phyloP scores from a whole-genome alignment of 2,113 vertebrate genomes.

The Bothrops jararaca region DNA sequence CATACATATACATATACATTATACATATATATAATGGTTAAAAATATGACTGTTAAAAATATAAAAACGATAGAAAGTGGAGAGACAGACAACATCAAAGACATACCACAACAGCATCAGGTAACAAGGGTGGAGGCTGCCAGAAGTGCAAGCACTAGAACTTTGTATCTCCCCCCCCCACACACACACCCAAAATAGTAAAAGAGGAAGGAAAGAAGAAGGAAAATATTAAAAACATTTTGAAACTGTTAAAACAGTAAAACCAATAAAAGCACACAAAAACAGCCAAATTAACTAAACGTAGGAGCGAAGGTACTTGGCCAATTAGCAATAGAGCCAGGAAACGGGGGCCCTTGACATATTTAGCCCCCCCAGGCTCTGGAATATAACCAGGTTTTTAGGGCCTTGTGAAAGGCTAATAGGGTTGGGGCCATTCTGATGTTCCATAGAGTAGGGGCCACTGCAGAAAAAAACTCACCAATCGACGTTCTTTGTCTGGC shows the following conservation, averaged over 20 bases:
- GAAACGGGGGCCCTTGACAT: background rate
- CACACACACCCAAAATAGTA: background rate
- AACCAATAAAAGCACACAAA: background rate
- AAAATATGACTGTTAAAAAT: background rate
- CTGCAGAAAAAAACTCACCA: background rate
- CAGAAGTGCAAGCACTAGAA: background rate
- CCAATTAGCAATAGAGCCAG: background rate
- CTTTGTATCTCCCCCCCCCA: background rate
- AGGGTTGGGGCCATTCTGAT: background rate
- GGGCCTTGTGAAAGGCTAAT: background rate
- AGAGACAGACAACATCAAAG: background rate
- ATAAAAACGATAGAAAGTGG: background rate
- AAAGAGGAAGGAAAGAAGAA: background rate
- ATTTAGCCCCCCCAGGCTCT: background rate
- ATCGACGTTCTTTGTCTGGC: background rate
- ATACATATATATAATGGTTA: too few species aligned
- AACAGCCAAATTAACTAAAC: too few species aligned
- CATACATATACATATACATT: too few species aligned
- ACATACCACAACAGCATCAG: background rate
- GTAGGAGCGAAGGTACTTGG: too few species aligned
- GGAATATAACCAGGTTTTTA: background rate
- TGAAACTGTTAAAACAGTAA: background rate
- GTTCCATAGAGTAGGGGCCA: background rate
- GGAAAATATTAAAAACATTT: background rate
- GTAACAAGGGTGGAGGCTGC: background rate